phyloP scores from a whole-genome alignment of 2,888 invertebrate species.

The Polydrusus tereticollis region DNA sequence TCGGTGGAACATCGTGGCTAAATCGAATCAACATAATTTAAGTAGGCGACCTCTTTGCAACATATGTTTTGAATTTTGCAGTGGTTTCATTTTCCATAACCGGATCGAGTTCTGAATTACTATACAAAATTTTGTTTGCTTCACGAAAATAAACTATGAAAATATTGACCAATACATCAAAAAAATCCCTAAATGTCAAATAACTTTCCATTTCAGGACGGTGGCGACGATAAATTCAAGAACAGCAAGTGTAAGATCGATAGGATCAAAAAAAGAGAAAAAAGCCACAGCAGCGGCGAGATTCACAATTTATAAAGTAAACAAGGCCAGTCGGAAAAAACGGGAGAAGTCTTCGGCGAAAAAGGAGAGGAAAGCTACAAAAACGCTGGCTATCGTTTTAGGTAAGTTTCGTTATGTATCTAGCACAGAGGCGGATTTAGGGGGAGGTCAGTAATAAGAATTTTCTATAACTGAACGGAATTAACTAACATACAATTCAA shows the following conservation, averaged over 20 bases:
- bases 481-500: no score
- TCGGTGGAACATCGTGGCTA: no score
- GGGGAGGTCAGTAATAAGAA: not conserved
- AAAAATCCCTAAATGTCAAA: not conserved
- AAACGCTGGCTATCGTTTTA: constrained; percentile 97
- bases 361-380: constrained; percentile 97
- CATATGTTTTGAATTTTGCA: no score
- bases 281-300: constrained; percentile 80
- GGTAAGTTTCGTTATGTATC: constrained; percentile 75
- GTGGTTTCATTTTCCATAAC: no score
- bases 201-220: constrained; percentile 67
- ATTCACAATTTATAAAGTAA: constrained; percentile 93
- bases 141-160: not conserved
- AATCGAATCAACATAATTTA: no score
- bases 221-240: constrained; percentile 70
- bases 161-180: not conserved
- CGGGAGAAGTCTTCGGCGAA: constrained; percentile 93
- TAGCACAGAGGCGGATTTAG: not conserved
- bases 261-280: constrained; percentile 80
- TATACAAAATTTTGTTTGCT: not conserved
- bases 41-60: no score
- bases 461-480: not conserved
- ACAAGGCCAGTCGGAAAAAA: constrained; percentile 95
- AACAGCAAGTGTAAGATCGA: constrained; percentile 62
- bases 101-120: no score